A percentile compares a stretch with the other conserved stretches of the same genome.
Evolutionary conservation across 1,140 invertebrate genomes (phyloP).

Genomic region (Macrotrachela quadricornifera): DNA sequence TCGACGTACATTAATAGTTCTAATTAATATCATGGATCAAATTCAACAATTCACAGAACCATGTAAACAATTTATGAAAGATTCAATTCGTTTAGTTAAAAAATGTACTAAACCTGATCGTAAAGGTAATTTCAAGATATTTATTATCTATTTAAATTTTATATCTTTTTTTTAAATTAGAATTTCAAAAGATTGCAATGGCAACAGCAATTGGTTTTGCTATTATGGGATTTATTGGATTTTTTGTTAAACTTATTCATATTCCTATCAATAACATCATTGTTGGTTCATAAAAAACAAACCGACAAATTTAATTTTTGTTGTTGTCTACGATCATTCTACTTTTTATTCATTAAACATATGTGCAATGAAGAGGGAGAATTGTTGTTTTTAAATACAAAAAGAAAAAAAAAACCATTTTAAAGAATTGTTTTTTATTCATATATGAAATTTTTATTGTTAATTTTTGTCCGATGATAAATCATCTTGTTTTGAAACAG

Average conservation of each 20-base stretch:
- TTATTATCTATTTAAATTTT: background rate
- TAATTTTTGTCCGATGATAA: no score
- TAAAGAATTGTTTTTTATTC: no score
- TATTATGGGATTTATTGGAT: conserved; percentile 99
- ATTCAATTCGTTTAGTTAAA: conserved; percentile 79
- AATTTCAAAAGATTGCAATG: conserved; percentile 98
- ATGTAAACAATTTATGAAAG: conserved; percentile 81
- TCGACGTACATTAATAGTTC: no score
- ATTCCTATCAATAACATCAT: conserved; percentile 99
- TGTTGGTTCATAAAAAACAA: conserved; percentile 34
- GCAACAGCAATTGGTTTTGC: conserved; percentile 98
- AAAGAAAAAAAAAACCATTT: no score
- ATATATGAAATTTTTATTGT: no score
- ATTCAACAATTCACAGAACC: conserved; percentile 80
- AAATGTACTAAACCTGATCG: conserved; percentile 97
- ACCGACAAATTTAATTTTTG: background rate
- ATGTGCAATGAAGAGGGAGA: no score
- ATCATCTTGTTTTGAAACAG: no score
- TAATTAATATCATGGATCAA: conserved; percentile 82
- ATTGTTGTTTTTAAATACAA: no score
- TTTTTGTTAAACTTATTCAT: conserved; percentile 97
- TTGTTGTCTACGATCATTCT: no score
- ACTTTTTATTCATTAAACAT: no score
- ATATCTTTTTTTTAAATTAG: conserved; percentile 38
- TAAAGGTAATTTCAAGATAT: conserved; percentile 48